phyloP scores from a whole-genome alignment of 1,140 invertebrate species.

The Ganaspis sp. region DNA sequence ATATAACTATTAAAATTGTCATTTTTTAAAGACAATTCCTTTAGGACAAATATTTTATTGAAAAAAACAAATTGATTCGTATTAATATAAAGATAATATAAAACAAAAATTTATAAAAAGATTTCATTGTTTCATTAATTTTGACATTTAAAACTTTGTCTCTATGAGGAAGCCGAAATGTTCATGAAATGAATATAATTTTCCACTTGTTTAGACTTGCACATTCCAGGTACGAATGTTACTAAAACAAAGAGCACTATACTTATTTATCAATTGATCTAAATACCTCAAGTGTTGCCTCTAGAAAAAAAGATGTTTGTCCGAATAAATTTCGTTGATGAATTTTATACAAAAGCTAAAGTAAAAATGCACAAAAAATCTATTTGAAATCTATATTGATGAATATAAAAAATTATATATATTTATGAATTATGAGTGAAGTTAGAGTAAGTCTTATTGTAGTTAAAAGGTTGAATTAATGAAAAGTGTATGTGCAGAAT shows the following conservation, averaged over 20 bases:
- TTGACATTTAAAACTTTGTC: no score
- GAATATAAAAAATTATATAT: background rate
- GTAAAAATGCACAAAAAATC: background rate
- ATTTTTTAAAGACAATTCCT: no score
- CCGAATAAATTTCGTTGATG: background rate
- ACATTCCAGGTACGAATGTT: background rate
- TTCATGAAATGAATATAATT: no score
- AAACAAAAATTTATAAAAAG: no score
- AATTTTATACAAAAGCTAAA: background rate
- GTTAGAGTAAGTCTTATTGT: background rate
- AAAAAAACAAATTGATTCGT: no score
- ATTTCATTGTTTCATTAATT: no score
- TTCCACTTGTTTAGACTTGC: no score
- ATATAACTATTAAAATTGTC: no score
- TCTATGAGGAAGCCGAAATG: no score
- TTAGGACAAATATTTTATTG: no score
- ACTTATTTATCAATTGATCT: background rate
- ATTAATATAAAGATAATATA: no score
- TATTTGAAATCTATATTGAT: conserved; percentile 3
- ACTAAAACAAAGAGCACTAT: background rate
- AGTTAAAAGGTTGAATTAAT: background rate
- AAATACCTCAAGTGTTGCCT: background rate
- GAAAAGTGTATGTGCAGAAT: conserved; percentile 2
- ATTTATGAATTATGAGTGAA: background rate
- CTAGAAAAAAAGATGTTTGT: background rate